These are phyloP conservation scores for Mugil cephalus DNA, from an alignment of 2,113 vertebrate species.

Conservation along the genomic window DNA sequence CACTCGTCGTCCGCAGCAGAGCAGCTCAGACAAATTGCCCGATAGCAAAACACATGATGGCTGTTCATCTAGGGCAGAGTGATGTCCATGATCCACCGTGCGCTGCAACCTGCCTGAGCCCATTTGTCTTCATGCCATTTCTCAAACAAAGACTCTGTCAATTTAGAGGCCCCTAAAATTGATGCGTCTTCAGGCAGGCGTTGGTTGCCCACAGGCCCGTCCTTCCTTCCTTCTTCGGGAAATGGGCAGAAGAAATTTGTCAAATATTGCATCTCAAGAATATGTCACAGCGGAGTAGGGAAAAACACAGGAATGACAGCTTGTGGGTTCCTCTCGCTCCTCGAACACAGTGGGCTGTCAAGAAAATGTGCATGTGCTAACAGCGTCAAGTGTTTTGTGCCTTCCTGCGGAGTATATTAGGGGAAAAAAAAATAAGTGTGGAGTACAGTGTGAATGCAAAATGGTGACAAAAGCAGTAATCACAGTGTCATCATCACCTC, in stretches of 20 bases:
- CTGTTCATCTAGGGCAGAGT: constrained; percentile 72
- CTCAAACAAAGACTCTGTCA: constrained; percentile 66
- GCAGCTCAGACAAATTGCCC: constrained; percentile 59
- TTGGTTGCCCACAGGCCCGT: constrained; percentile 57
- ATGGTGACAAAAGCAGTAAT: constrained; percentile 17
- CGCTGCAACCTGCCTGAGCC: constrained; percentile 18
- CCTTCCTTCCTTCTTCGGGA: constrained; percentile 70
- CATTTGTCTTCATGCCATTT: constrained; percentile 63
- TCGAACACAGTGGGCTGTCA: constrained; percentile 43
- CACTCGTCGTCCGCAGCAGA: constrained; percentile 11
- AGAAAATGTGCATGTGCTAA: constrained; percentile 35
- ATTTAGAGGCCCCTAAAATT: constrained; percentile 59
- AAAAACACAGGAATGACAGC: constrained; percentile 48
- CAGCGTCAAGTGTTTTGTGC: constrained; percentile 28
- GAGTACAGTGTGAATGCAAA: not conserved
- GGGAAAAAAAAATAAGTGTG: constrained; percentile 16
- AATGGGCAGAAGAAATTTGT: constrained; percentile 72
- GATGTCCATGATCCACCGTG: constrained; percentile 57
- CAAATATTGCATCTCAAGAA: constrained; percentile 60
- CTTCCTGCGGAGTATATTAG: constrained; percentile 8
- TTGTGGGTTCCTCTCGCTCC: constrained; percentile 49
- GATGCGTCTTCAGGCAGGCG: constrained; percentile 58
- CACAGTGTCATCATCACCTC: constrained; percentile 15
- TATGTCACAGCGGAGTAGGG: constrained; percentile 49
- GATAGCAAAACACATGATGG: constrained; percentile 65